Evolutionary conservation across 2,113 vertebrate species (phyloP).

Genomic region (Gopherus flavomarginatus): DNA sequence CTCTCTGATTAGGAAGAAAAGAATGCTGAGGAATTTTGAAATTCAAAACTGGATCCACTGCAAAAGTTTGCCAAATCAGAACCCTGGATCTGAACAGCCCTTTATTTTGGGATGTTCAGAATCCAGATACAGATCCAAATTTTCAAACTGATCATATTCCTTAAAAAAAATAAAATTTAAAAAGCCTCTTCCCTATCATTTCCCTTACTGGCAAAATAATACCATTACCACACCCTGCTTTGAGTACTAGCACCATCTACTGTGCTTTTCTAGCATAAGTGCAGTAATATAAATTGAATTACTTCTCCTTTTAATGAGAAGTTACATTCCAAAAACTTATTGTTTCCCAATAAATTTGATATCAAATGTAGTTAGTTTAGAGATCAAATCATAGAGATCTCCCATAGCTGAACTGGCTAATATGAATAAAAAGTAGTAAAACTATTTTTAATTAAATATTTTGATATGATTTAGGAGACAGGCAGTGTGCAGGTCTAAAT

Average conservation of each 20-base stretch:
- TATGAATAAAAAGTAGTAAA: background rate
- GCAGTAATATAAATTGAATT: background rate
- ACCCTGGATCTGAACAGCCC: rapidly evolving
- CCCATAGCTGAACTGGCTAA: background rate
- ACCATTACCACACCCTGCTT: background rate
- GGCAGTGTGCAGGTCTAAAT: background rate
- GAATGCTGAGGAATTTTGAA: background rate
- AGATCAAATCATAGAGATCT: background rate
- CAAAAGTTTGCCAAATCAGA: background rate
- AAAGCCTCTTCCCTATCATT: background rate
- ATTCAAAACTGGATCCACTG: background rate
- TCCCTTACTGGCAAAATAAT: background rate
- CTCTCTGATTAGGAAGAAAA: background rate
- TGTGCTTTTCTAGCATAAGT: constrained; percentile 24
- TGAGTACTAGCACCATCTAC: constrained; percentile 64
- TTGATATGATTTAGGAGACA: background rate
- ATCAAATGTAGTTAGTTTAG: background rate
- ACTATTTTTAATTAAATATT: background rate
- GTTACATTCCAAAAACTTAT: background rate
- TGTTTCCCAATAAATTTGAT: background rate
- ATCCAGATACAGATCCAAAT: background rate
- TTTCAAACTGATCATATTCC: background rate
- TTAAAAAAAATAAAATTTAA: background rate
- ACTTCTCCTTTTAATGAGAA: rapidly evolving
- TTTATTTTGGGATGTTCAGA: background rate